Percentiles rank a stretch among this genome's conserved stretches.
Evolutionary conservation across 2,113 vertebrate species (phyloP).

Genomic region (Gobio gobio): DNA sequence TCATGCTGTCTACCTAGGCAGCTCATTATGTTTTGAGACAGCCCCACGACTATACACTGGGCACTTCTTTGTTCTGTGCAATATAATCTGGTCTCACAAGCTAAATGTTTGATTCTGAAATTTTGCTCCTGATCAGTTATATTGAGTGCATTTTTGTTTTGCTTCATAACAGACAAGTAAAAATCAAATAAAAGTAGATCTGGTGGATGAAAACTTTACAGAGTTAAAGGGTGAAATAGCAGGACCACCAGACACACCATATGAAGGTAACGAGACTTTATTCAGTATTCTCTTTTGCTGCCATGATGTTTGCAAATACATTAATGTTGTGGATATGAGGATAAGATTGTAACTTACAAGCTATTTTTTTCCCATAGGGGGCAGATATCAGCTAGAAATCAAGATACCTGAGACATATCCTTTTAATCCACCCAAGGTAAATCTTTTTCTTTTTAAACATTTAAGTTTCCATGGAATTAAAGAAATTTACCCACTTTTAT

Average conservation of each 20-base stretch:
- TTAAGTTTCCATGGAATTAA: not conserved
- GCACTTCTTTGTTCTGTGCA: constrained; percentile 6
- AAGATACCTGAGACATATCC: constrained; percentile 99
- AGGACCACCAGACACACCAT: constrained; percentile 97
- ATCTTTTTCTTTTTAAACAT: constrained; percentile 6
- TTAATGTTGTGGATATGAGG: not conserved
- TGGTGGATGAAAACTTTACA: constrained; percentile 99
- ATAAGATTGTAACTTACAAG: not conserved
- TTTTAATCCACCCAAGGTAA: constrained; percentile 98
- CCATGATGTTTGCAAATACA: not conserved
- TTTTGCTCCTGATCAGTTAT: no score
- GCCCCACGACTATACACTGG: not conserved
- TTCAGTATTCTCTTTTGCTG: not conserved
- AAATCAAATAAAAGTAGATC: constrained; percentile 99
- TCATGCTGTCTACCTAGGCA: not conserved
- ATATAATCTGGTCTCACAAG: not conserved
- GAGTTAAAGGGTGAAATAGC: constrained; percentile 99
- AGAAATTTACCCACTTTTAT: not conserved
- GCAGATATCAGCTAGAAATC: constrained; percentile 96
- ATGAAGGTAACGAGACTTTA: constrained; percentile 88
- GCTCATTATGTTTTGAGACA: not conserved
- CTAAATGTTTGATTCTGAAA: not conserved
- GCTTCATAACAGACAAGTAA: constrained; percentile 90
- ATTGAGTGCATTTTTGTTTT: constrained; percentile 68
- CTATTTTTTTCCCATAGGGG: constrained; percentile 74